Base-by-base conservation (phyloP, 2,797 vertebrate genomes). In the Mus spretus region DNA sequence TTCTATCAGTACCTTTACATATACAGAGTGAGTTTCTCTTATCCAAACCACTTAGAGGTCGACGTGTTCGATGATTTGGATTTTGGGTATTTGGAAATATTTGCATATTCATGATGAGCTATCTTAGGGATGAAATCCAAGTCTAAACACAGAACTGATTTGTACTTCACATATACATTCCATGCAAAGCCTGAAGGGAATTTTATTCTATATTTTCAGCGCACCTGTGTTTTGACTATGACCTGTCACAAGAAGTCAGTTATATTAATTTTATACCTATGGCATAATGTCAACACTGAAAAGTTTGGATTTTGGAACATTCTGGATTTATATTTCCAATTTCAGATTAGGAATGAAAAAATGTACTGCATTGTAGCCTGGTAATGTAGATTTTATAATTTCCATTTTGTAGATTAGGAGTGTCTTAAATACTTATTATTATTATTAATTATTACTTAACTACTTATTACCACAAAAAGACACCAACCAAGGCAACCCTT, bases 201-300 rank as follows among this genome's bases (percentile, higher is more conserved):
- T 63, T 15, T 80, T 80, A 74, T 74, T 37, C 81, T 61, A 40
- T 74, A 61, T 85, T 86, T 80, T 91, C 34, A 53, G 83, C 81
- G 89, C 87, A 85, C 82, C 75, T 65, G 94, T 87, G 75, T 91
- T 91, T 91, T 80, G 40, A 81, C 75, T 87, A 61, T 85, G 59
- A 74, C 65, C 61, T 63, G 63, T 80, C 94, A 87, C 44, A 40
- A 44, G 14, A 70, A 53, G 65, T 80, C 89, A 91, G 55, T 50
- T 87, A n/a, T 55, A 37, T 28, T 28, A 44, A 65, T 63, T 81
- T 87, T 74, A 53, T 78, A 74, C 75, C 70, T 55, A 55, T 91
- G 75, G 55, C 63, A 74, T 24, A 20, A 10, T 44, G 65, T 87
- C 26, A 40, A 31, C 55, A 74, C 65, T 74, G 34, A 87, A 40